phyloP scores from a whole-genome alignment of 2,888 invertebrate species.

The Aphrophora alni region DNA sequence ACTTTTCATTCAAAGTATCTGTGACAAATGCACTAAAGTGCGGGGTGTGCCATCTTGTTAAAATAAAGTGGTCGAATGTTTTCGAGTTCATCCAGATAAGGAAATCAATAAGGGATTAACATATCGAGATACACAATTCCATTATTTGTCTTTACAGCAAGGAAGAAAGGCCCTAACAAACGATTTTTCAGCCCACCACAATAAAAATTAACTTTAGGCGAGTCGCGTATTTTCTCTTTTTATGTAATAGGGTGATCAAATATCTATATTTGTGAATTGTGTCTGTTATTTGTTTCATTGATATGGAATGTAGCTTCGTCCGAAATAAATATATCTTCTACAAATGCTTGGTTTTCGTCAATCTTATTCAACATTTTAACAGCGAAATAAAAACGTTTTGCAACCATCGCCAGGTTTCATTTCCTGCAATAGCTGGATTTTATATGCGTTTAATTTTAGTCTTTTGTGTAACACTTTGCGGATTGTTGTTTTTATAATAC shows the following conservation, averaged over 20 bases:
- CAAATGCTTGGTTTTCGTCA: not conserved
- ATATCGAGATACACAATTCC: conserved; percentile 29
- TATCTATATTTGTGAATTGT: not conserved
- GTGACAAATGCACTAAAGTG: conserved; percentile 28
- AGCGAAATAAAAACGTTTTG: not conserved
- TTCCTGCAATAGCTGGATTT: not conserved
- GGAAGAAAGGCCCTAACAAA: conserved; percentile 16
- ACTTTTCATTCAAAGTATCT: conserved; percentile 20
- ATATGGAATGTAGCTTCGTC: not conserved
- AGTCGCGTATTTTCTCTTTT: not conserved
- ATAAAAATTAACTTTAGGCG: conserved; percentile 25
- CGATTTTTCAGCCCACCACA: conserved; percentile 27
- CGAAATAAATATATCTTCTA: not conserved
- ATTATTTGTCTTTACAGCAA: conserved; percentile 32
- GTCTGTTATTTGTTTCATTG: not conserved
- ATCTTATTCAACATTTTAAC: not conserved
- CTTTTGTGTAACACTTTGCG: not conserved
- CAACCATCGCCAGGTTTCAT: not conserved
- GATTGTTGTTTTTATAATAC: not conserved
- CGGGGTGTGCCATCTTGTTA: conserved; percentile 12
- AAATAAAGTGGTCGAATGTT: conserved; percentile 30
- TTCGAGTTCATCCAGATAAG: conserved; percentile 33
- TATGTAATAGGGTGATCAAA: not conserved
- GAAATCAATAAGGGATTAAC: conserved; percentile 32
- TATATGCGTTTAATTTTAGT: not conserved